Percentiles rank a stretch among this genome's conserved stretches.
These are phyloP conservation scores for Cerceris rybyensis DNA, from an alignment of 2,888 invertebrate species.

Conservation along the genomic window DNA sequence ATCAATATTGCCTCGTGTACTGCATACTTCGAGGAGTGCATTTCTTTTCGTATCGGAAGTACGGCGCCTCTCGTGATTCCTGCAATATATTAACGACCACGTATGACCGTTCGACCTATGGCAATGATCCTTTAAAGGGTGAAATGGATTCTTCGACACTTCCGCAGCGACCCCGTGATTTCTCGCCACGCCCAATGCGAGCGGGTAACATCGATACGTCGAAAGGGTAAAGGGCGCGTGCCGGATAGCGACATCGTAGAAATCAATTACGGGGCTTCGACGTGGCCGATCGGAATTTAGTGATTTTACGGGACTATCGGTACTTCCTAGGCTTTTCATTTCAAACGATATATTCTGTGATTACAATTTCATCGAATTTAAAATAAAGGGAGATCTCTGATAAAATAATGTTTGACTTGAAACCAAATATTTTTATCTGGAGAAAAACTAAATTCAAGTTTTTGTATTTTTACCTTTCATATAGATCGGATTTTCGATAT, in stretches of 20 bases:
- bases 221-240: conserved; percentile 46
- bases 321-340: neutral
- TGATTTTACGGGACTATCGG: too few relatives aligned
- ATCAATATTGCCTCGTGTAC: conserved; percentile 56
- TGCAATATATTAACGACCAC: neutral
- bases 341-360: neutral
- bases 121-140: conserved; percentile 6
- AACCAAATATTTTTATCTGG: too few relatives aligned
- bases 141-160: conserved; percentile 20
- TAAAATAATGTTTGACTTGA: too few relatives aligned
- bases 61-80: neutral
- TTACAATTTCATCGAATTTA: neutral
- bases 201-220: conserved; percentile 12
- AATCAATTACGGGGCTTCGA: conserved; percentile 40
- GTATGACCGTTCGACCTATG: conserved; percentile 45
- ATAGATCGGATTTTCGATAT: too few relatives aligned
- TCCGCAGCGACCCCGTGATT: conserved; percentile 13
- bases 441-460: too few relatives aligned
- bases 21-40: conserved; percentile 34
- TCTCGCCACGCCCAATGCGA: conserved; percentile 40
- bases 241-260: conserved; percentile 24
- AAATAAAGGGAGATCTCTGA: too few relatives aligned
- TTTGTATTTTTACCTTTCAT: too few relatives aligned
- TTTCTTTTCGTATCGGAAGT: conserved; percentile 18
- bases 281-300: neutral